Base-by-base conservation (phyloP, 2,113 vertebrate genomes). In the Cardinalis cardinalis region DNA sequence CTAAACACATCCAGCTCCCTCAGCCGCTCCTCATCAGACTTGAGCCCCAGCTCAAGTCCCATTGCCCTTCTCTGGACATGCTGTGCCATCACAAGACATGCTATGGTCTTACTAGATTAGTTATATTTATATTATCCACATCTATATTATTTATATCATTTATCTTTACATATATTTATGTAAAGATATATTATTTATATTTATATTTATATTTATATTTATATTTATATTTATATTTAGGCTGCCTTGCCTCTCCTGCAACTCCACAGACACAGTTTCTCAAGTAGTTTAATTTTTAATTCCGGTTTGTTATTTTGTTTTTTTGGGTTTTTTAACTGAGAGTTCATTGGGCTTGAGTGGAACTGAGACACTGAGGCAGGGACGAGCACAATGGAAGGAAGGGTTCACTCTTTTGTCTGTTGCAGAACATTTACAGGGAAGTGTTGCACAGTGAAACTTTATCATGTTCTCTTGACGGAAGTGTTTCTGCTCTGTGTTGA, bases 241-340 rank as follows among this genome's bases (percentile, higher is more conserved):
- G 23, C 18, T 87, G 8, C 14, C 29, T 51, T 38, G 46, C 5
- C 26, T 59, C 38, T 52, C 9, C 41, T 10, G 26, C 20, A 80
- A 8, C 18, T 63, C 86, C 64, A 28, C 15, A 46, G 71, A 40
- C 10, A 28, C 52, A 55, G 7, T 14, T 70, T 34, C 56, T 68
- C 48, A 21, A 9, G 3, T 2, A 20, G 5, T n/a, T 56, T 14
- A 31, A n/a, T 40, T 88, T 61, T 53, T 6, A 49, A 34, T 63
- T 81, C 10, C 28, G 0, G 12, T 18, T 56, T 34, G 6, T 1
- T 2, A 34, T 9, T 17, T 6, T 64, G 1, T 15, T 23, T 23
- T 16, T 40, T 81, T 46, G 15, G 8, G 3, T 21, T 81, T 58
- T 63, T 14, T 38, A 3, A 10, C 34, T 17, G 10, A 34, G 18